phyloP scores from a whole-genome alignment of 2,113 vertebrate genomes.

The Acrocephalus arundinaceus region DNA sequence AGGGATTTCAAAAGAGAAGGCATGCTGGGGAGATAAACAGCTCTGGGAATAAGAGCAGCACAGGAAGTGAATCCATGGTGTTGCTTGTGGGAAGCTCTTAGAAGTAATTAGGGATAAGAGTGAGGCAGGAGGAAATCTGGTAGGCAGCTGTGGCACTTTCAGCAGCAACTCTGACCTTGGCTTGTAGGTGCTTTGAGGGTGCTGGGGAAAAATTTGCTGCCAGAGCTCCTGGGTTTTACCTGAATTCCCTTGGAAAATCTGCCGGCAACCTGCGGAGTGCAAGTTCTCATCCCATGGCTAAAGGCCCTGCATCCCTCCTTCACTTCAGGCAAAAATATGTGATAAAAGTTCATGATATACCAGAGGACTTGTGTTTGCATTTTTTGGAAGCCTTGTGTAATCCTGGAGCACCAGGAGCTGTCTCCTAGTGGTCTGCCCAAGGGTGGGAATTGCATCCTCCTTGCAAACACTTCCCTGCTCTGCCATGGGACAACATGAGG shows the following conservation, averaged over 20 bases:
- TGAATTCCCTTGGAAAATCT: not conserved
- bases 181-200: not conserved
- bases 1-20: constrained; percentile 26
- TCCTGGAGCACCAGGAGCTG: not conserved
- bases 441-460: not conserved
- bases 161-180: constrained; percentile 2
- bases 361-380: not conserved
- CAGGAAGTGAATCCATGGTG: not conserved
- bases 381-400: not conserved
- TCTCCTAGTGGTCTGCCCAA: accelerated
- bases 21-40: not conserved
- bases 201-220: not conserved
- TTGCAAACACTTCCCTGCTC: not conserved
- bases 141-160: not conserved
- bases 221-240: not conserved
- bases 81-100: constrained; percentile 12
- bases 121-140: constrained; percentile 37
- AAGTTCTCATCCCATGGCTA: not conserved
- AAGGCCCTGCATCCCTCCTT: not conserved
- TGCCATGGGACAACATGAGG: not conserved
- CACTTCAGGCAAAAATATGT: not conserved
- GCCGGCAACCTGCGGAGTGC: not conserved
- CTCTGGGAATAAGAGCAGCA: not conserved
- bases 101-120: constrained; percentile 37
- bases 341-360: not conserved